Evolutionary conservation across 2,797 vertebrate genomes (phyloP).

Genomic region (Sebastes goodei): DNA sequence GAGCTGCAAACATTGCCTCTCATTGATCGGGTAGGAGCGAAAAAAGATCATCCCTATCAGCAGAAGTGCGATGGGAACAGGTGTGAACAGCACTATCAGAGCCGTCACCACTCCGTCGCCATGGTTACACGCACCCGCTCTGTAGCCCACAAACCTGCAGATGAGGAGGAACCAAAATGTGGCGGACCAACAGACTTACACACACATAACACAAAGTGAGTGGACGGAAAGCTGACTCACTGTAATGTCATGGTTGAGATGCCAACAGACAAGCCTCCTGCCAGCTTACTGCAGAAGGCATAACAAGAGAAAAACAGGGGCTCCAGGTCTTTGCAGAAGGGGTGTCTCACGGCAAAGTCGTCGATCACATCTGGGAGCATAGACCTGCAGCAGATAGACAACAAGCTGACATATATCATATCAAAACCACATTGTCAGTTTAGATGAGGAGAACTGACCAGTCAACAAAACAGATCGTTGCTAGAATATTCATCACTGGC

Average conservation of each 20-base stretch:
- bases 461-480: not conserved
- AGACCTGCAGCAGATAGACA: conserved; percentile 69
- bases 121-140: conserved; percentile 67
- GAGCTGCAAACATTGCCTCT: conserved; percentile 58
- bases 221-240: conserved; percentile 67
- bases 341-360: conserved; percentile 76
- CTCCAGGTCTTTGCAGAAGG: conserved; percentile 77
- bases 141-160: conserved; percentile 83
- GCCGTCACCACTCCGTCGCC: conserved; percentile 66
- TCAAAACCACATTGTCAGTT: not conserved
- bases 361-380: conserved; percentile 85
- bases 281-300: conserved; percentile 85
- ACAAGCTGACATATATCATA: not conserved
- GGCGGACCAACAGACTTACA: not conserved
- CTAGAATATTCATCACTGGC: conserved; percentile 29
- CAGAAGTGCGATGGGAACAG: conserved; percentile 74
- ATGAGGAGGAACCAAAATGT: not conserved
- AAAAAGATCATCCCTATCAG: conserved; percentile 79
- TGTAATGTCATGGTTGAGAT: conserved; percentile 83
- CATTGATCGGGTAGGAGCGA: conserved; percentile 75
- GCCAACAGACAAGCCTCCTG: conserved; percentile 78
- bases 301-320: conserved; percentile 85
- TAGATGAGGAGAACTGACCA: not conserved
- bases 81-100: conserved; percentile 79
- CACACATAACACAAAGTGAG: not conserved